Percentiles rank a stretch among this genome's conserved stretches.
phyloP scores from a whole-genome alignment of 2,888 invertebrate species.

The Xestia rhomboidea region DNA sequence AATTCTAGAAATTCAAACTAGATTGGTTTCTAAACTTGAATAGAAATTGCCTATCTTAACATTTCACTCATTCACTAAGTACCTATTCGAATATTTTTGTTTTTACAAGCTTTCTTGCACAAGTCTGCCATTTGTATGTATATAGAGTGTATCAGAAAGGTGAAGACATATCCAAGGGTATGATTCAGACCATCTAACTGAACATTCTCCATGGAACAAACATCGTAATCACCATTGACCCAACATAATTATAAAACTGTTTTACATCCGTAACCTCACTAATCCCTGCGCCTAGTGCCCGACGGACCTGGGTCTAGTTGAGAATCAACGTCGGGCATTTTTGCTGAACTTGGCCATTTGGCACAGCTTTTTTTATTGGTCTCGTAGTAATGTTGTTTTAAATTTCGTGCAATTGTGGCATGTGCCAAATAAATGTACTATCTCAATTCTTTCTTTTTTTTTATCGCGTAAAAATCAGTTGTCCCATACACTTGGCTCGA shows the following conservation, averaged over 20 bases:
- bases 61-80: conserved; percentile 25
- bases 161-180: neutral
- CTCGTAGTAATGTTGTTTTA: neutral
- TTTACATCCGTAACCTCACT: too few relatives aligned
- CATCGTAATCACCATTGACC: neutral
- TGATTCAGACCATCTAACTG: neutral
- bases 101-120: neutral
- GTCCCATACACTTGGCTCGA: neutral
- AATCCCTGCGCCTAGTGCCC: neutral
- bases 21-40: conserved; percentile 56
- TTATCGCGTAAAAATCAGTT: neutral
- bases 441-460: neutral
- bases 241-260: neutral
- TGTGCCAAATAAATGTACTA: neutral
- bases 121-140: neutral
- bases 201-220: neutral
- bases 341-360: too few relatives aligned
- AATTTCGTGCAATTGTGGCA: neutral
- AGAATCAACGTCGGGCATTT: neutral
- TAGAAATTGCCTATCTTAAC: conserved; percentile 47
- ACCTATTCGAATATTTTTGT: neutral
- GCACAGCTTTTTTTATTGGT: too few relatives aligned
- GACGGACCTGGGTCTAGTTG: neutral
- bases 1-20: conserved; percentile 54
- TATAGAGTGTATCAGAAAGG: neutral